Percentiles rank a stretch among this genome's conserved stretches.
These are phyloP conservation scores for Lasioglossum lativentre DNA, from an alignment of 2,888 invertebrate genomes.

Conservation along the genomic window DNA sequence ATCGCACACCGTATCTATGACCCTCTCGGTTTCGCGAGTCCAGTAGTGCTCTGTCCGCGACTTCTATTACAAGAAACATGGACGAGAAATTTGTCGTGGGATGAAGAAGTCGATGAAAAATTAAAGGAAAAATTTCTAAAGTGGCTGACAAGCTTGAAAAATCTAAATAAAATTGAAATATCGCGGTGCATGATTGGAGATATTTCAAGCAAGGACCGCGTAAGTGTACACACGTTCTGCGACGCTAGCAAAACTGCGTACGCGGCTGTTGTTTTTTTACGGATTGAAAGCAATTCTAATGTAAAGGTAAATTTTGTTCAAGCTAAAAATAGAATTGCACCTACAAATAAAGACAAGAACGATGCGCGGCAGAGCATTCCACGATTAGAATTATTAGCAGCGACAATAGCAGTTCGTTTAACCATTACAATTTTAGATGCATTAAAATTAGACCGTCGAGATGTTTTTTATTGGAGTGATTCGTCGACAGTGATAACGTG, in stretches of 20 bases:
- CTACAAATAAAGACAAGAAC: not conserved
- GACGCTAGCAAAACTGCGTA: conserved; percentile 41
- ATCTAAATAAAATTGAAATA: not conserved
- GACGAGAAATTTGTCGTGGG: not conserved
- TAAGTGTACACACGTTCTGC: conserved; percentile 26
- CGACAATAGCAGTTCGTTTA: conserved; percentile 10
- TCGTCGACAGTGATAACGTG: conserved; percentile 59
- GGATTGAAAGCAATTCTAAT: not conserved
- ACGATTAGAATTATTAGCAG: conserved; percentile 40
- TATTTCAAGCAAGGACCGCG: not conserved
- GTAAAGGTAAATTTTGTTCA: not conserved
- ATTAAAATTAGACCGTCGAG: too few relatives aligned
- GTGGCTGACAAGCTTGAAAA: not conserved
- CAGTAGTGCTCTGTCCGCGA: not conserved
- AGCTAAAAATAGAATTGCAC: conserved; percentile 26
- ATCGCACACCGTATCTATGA: conserved; percentile 29
- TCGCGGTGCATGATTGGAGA: not conserved
- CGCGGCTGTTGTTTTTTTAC: conserved; percentile 19
- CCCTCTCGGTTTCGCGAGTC: conserved; percentile 1
- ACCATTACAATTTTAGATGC: not conserved
- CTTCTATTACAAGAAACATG: not conserved
- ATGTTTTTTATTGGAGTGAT: conserved; percentile 55
- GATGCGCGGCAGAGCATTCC: conserved; percentile 10
- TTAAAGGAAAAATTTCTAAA: not conserved
- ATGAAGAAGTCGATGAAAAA: not conserved